A percentile compares a stretch with the other conserved stretches of the same genome.
These are phyloP conservation scores for Hirtodrosophila alboralis DNA, from an alignment of 2,888 invertebrate genomes.

Conservation along the genomic window DNA sequence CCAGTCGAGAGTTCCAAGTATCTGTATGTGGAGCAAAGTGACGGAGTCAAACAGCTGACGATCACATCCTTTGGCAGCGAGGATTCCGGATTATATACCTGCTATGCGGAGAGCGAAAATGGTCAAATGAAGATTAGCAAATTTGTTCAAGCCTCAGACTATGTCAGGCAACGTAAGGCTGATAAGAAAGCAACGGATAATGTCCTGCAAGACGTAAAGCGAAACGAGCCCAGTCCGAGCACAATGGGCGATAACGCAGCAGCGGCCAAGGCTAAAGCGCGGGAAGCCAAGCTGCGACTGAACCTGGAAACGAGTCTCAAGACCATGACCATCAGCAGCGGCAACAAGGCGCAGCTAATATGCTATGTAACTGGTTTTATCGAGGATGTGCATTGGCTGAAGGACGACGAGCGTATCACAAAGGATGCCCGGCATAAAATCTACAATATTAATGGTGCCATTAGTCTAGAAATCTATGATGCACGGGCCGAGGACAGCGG, in stretches of 20 bases:
- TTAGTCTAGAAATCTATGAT: slow-evolving; percentile 90
- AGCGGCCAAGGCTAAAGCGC: slow-evolving; percentile 61
- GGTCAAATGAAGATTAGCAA: slow-evolving; percentile 85
- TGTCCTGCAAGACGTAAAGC: slow-evolving; percentile 36
- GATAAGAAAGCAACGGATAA: slow-evolving; percentile 60
- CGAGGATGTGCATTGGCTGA: slow-evolving; percentile 90
- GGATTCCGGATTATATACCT: slow-evolving; percentile 91
- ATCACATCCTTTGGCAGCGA: slow-evolving; percentile 87
- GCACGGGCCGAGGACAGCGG: slow-evolving; percentile 89
- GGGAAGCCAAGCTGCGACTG: slow-evolving; percentile 88
- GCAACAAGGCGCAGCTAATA: slow-evolving; percentile 90
- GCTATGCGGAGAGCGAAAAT: slow-evolving; percentile 89
- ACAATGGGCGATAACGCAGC: slow-evolving; percentile 21
- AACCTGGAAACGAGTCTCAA: slow-evolving; percentile 90
- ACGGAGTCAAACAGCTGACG: slow-evolving; percentile 89
- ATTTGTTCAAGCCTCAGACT: slow-evolving; percentile 81
- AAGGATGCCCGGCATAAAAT: slow-evolving; percentile 85
- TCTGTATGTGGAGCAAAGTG: slow-evolving; percentile 87
- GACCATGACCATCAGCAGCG: slow-evolving; percentile 90
- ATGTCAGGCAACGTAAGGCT: slow-evolving; percentile 63
- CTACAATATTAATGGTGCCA: slow-evolving; percentile 86
- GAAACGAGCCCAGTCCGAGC: slow-evolving; percentile 56
- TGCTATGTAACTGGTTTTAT: slow-evolving; percentile 91
- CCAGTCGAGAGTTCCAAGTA: slow-evolving; percentile 86
- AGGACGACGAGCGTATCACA: slow-evolving; percentile 86